Percentiles rank a stretch among this genome's conserved stretches.
These are phyloP conservation scores for Ichneumoninae sp. DNA, from an alignment of 2,888 invertebrate genomes.

Conservation along the genomic window DNA sequence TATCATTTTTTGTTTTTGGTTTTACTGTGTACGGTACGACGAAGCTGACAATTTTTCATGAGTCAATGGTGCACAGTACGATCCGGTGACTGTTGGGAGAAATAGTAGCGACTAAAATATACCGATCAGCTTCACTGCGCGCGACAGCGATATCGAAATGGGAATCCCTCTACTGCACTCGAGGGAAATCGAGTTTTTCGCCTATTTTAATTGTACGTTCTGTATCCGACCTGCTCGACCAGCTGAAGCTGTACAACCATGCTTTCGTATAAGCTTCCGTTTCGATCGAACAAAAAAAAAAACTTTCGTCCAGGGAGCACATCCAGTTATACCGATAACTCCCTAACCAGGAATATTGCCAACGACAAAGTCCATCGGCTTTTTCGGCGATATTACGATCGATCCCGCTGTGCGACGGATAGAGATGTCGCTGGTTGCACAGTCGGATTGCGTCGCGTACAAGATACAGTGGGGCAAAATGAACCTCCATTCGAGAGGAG, in stretches of 20 bases:
- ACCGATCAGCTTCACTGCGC: neutral
- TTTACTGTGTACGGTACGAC: neutral
- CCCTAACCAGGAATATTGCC: slow-evolving; percentile 2
- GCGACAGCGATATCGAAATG: neutral
- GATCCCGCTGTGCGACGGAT: neutral
- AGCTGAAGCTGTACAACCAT: neutral
- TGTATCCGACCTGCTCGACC: neutral
- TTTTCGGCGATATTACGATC: neutral
- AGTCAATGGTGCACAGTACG: neutral
- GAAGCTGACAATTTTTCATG: neutral
- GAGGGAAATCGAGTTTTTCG: neutral
- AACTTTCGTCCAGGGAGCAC: neutral
- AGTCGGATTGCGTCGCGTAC: too few species aligned
- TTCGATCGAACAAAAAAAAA: slow-evolving; percentile 1
- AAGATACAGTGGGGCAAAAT: neutral
- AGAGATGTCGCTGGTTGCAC: neutral
- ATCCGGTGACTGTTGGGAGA: neutral
- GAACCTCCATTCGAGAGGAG: neutral
- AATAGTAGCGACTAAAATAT: neutral
- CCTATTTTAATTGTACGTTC: neutral
- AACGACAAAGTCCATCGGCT: neutral
- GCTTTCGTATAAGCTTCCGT: slow-evolving; percentile 2
- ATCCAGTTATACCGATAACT: neutral
- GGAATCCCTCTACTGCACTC: neutral
- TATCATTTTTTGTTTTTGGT: neutral